Evolutionary conservation across 1,140 invertebrate genomes (phyloP).

Genomic region (Plodia interpunctella): DNA sequence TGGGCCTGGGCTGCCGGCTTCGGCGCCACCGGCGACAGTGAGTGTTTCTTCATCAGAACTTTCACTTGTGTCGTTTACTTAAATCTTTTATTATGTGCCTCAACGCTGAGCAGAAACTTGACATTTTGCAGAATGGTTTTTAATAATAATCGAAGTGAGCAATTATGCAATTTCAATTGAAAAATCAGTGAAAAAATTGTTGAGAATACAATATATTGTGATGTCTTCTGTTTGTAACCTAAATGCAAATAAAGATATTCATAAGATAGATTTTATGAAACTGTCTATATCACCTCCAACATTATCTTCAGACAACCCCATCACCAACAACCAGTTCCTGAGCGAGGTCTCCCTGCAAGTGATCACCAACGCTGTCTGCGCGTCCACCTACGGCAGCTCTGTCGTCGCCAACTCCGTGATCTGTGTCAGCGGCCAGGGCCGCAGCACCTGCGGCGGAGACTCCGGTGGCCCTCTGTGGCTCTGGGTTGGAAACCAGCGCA

Average conservation of each 20-base stretch:
- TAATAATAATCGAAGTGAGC: too few species aligned
- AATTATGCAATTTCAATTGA: too few species aligned
- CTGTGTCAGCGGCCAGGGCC: slow-evolving; percentile 29
- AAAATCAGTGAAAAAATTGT: too few species aligned
- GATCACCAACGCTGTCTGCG: slow-evolving; percentile 33
- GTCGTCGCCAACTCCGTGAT: slow-evolving; percentile 22
- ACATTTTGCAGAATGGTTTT: too few species aligned
- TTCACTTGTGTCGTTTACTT: too few species aligned
- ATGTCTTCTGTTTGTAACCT: too few species aligned
- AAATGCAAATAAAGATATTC: too few species aligned
- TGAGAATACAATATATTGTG: too few species aligned
- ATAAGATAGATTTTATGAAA: too few species aligned
- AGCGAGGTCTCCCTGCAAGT: slow-evolving; percentile 28
- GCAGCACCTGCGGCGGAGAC: slow-evolving; percentile 34
- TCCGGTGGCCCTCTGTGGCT: slow-evolving; percentile 38
- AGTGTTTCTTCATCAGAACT: slow-evolving; percentile 15
- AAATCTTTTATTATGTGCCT: too few species aligned
- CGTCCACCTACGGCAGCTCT: slow-evolving; percentile 17
- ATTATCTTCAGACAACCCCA: slow-evolving; percentile 17
- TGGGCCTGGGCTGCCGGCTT: slow-evolving; percentile 32
- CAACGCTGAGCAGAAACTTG: too few species aligned
- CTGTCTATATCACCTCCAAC: too few species aligned
- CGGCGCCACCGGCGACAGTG: slow-evolving; percentile 36
- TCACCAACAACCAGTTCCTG: slow-evolving; percentile 22
- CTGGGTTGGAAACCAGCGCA: slow-evolving; percentile 1